Evolutionary conservation across 2,888 invertebrate species (phyloP).

Genomic region (Yponomeuta plumbellus): DNA sequence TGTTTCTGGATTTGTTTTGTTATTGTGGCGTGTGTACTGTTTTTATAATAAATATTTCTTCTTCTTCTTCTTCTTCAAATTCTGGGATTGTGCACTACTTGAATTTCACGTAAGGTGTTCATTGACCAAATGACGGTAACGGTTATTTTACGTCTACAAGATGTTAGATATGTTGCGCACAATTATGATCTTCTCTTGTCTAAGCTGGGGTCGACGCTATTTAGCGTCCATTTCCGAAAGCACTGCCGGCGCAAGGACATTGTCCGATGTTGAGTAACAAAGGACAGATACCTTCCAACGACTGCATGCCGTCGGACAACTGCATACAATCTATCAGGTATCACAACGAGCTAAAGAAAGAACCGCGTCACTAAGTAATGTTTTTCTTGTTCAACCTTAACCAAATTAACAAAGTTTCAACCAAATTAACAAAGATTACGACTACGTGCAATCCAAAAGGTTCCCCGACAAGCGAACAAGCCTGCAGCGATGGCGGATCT

Average conservation of each 20-base stretch:
- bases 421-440: too few relatives aligned
- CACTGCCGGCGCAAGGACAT: neutral
- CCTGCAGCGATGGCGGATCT: conserved; percentile 77
- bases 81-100: too few relatives aligned
- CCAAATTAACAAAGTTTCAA: too few relatives aligned
- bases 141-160: too few relatives aligned
- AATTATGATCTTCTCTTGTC: neutral
- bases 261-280: neutral
- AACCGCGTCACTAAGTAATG: conserved; percentile 90
- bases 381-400: conserved; percentile 87
- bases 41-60: too few relatives aligned
- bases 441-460: conserved; percentile 91
- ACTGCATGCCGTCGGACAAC: conserved; percentile 83
- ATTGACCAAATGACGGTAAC: too few relatives aligned
- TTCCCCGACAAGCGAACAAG: conserved; percentile 88
- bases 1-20: too few relatives aligned
- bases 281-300: conserved; percentile 58
- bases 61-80: too few relatives aligned
- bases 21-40: too few relatives aligned
- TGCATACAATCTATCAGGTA: conserved; percentile 93
- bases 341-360: conserved; percentile 88
- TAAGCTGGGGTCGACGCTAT: neutral
- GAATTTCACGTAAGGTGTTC: too few relatives aligned
- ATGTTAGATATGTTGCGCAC: neutral
- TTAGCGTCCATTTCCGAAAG: neutral